A percentile compares a stretch with the other conserved stretches of the same genome.
Evolutionary conservation across 2,113 vertebrate species (phyloP).

Genomic region (Neomonachus schauinslandi): DNA sequence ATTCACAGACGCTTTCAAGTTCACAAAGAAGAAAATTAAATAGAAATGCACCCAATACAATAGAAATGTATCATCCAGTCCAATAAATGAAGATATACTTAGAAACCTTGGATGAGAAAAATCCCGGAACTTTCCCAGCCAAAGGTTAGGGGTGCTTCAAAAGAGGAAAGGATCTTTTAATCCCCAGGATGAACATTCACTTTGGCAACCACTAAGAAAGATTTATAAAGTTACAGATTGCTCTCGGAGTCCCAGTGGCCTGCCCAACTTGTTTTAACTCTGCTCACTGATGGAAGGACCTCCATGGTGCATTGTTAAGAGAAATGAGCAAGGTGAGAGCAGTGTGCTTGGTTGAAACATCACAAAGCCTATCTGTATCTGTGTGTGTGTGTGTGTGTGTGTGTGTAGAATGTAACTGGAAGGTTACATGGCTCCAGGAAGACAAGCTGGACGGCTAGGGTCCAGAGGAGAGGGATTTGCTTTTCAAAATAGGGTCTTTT

Average conservation of each 20-base stretch:
- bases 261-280: background rate
- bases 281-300: background rate
- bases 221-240: background rate
- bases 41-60: background rate
- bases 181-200: conserved; percentile 4
- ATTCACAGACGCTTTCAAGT: conserved; percentile 22
- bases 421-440: background rate
- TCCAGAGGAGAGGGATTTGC: background rate
- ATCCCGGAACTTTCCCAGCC: background rate
- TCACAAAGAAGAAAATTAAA: conserved; percentile 64
- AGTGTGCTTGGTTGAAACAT: background rate
- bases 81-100: background rate
- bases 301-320: background rate
- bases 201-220: background rate
- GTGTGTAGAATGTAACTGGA: background rate
- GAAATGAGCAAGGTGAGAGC: background rate
- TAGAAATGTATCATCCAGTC: background rate
- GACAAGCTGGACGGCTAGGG: background rate
- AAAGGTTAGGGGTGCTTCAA: background rate
- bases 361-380: background rate
- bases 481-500: background rate
- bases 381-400: background rate
- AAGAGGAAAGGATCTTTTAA: conserved; percentile 54
- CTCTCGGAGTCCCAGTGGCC: fast-evolving
- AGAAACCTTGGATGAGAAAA: conserved; percentile 50